Base-by-base conservation (phyloP, 2,113 vertebrate genomes). In the Calidris pugnax region DNA sequence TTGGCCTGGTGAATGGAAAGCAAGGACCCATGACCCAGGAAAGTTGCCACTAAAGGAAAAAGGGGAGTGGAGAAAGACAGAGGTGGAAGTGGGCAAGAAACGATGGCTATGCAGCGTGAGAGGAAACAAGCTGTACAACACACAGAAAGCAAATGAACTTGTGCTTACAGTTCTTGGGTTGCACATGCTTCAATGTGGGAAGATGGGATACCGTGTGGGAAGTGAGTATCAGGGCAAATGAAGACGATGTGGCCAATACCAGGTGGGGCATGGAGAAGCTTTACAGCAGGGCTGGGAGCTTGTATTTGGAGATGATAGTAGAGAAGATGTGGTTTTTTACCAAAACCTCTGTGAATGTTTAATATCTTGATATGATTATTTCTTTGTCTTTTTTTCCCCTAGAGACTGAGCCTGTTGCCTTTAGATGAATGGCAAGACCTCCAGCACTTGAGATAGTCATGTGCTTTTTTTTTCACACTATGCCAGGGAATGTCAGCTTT, bases 171-270 rank as follows among this genome's bases (percentile, higher is more conserved):
- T 41, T 91, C 41, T 73, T 66, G 45, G 21, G 4, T 16, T 74
- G 26, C n/a, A 57, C 10, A 13, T 43, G 63, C 18, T 35, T 88
- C n/a, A 63, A 0, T 0, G 0, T 30, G 47, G 41, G 26, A 67
- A 41, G 15, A 28, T 18, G 45, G n/a, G 67, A 17, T 17, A 19
- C 26, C 18, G 0, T 17, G 33, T 83, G 32, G 37, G 30, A 27
- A n/a, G 28, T n/a, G 32, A 32, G 20, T 77, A 43, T 39, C 5
- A 19, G 19, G n/a, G 26, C 35, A 87, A 19, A 43, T 22, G 10
- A 74, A 84, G 35, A 73, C 20, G 20, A 32, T 0, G 0, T 55
- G 20, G 39, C 12, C 43, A 10, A 4, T 35, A 43, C 3, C 30
- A 39, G 10, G 7, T 37, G 28, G 14, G 24, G 9, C 24, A 45